Base-by-base conservation (phyloP, 2,888 invertebrate genomes). In the Endotricha flammealis region DNA sequence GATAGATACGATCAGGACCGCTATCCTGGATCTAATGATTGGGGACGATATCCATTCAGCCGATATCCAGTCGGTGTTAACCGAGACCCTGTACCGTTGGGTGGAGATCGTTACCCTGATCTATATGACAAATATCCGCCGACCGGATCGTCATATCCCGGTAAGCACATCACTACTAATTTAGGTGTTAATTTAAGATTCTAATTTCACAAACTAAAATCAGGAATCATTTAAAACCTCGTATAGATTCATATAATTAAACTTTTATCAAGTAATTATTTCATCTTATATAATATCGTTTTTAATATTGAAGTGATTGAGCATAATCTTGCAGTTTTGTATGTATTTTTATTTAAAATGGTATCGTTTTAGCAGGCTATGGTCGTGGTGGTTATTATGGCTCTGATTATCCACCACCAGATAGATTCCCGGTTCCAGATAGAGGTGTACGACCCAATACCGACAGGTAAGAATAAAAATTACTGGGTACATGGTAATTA, bases 71-170 rank as follows among this genome's bases (percentile, higher is more conserved):
- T 86, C 28, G 86, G 86, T 9, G 79, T 85, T 4, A 85, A 87
- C 53, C 73, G 82, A 44, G 86, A 86, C 51, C 86, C 88, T 22
- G 72, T 77, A 53, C 89, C 89, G 17, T 60, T 74, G 31, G 88
- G 87, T 29, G 86, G 83, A 22, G 82, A 83, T 50, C 80, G 88
- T 50, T 85, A 85, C 57, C 87, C 88, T 31, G 77, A 82, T 52
- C 56, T 83, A 42, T 82, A 87, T 64, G 87, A 88, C 53, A 87
- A 89, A 65, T 89, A 88, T 83, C 90, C 90, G 74, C 85, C 86
- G 74, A 81, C 80, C 76, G 85, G 85, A 74, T 79, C 85, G 44
- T 82, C 85, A 58, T 83, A 79, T 57, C 82, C 81, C 57, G 86
- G 86, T 86, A 74, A 82, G 85, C 72, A 72, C 51, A 35, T 37